A percentile compares a stretch with the other conserved stretches of the same genome.
Evolutionary conservation across 2,888 invertebrate species (phyloP).

Genomic region (Pheosia gnoma): DNA sequence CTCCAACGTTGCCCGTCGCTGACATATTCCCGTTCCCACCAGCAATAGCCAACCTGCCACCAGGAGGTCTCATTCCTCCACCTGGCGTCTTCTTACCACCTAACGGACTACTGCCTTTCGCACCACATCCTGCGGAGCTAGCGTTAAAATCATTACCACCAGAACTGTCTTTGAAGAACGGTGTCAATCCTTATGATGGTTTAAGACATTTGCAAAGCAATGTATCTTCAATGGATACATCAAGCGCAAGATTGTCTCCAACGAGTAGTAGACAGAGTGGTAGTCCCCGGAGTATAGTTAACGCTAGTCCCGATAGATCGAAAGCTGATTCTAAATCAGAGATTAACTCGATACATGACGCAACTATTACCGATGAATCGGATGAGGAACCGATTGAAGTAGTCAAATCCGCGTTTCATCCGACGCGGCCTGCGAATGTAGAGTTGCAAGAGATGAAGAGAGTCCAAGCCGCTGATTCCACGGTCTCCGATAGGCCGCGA

Average conservation of each 20-base stretch:
- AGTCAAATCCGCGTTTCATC: constrained; percentile 89
- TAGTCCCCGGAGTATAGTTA: constrained; percentile 76
- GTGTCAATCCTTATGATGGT: constrained; percentile 84
- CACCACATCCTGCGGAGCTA: constrained; percentile 80
- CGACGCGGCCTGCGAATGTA: constrained; percentile 85
- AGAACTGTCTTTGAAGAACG: constrained; percentile 80
- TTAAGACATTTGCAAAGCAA: constrained; percentile 76
- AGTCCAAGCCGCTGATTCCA: constrained; percentile 85
- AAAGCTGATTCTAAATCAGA: constrained; percentile 84
- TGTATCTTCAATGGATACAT: constrained; percentile 75
- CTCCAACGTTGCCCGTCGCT: constrained; percentile 68
- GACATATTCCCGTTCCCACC: constrained; percentile 76
- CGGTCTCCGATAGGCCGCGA: constrained; percentile 79
- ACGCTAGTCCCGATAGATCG: constrained; percentile 77
- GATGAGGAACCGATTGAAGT: constrained; percentile 90
- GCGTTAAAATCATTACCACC: constrained; percentile 76
- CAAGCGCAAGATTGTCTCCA: constrained; percentile 80
- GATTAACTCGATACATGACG: constrained; percentile 86
- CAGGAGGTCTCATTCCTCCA: constrained; percentile 82
- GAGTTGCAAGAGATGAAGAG: constrained; percentile 82
- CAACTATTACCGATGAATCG: constrained; percentile 85
- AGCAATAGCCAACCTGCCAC: constrained; percentile 71
- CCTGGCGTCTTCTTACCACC: constrained; percentile 84
- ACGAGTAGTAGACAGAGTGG: constrained; percentile 82
- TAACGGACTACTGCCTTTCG: constrained; percentile 80